phyloP scores from a whole-genome alignment of 2,113 vertebrate species.

The Syngnathus typhle region DNA sequence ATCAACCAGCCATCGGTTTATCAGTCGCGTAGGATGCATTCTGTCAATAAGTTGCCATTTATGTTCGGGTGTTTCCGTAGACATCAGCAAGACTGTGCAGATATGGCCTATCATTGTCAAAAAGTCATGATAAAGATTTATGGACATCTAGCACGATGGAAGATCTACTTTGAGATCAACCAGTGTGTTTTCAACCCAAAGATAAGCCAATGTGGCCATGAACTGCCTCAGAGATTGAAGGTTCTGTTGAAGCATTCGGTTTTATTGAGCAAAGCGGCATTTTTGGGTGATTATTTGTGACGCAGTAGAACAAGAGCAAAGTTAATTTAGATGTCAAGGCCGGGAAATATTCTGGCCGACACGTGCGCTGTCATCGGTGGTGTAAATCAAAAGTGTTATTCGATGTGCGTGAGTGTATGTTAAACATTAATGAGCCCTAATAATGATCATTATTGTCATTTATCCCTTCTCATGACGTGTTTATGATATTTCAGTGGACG shows the following conservation, averaged over 20 bases:
- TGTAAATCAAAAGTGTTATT: not conserved
- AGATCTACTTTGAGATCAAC: too few relatives aligned
- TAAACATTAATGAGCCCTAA: too few relatives aligned
- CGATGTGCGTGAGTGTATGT: too few relatives aligned
- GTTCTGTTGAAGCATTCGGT: too few relatives aligned
- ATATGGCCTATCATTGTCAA: not conserved
- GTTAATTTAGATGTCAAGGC: not conserved
- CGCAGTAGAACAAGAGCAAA: not conserved
- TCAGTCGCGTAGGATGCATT: slow-evolving; percentile 1
- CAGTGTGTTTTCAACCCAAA: not conserved
- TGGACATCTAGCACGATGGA: not conserved
- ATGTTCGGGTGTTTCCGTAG: slow-evolving; percentile 10
- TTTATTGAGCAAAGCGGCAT: not conserved
- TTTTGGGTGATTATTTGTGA: not conserved
- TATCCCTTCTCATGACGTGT: too few relatives aligned
- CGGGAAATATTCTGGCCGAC: not conserved
- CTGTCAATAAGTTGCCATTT: slow-evolving; percentile 24
- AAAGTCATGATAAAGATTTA: not conserved
- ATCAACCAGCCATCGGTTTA: not conserved
- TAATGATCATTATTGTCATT: too few relatives aligned
- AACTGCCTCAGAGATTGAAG: not conserved
- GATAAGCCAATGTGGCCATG: not conserved
- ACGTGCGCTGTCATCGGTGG: not conserved
- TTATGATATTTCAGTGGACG: too few relatives aligned
- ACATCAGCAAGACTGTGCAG: not conserved